Base-by-base conservation (phyloP, 2,113 vertebrate species). In the Procavia capensis region DNA sequence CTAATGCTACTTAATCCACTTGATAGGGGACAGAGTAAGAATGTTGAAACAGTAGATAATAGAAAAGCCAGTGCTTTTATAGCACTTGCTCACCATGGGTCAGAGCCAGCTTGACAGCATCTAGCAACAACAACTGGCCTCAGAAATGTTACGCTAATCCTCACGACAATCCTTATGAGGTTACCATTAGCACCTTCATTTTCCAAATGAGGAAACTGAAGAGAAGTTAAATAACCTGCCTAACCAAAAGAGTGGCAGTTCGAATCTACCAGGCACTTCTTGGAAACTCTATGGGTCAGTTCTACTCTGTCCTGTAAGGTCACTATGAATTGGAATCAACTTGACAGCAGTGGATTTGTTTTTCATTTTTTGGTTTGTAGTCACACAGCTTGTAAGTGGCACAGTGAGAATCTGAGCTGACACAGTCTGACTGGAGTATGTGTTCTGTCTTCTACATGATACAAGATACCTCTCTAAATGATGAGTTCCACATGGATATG, bases 141-240 rank as follows among this genome's bases (percentile, higher is more conserved):
- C 85, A 87, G 70, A 41, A 90, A 90, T 75, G 80, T 90, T 47
- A 54, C 17, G 13, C 17, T 75, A 43, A 57, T 81, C 43, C 36
- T 85, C 43, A 31, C 25, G 54, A 7, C 20, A 76, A 1, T 91
- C 78, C 83, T 47, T 54, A 2, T 27, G 22, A 85, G 43, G 63
- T 43, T 29, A 54, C 57, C 10, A 24, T 76, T 54, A 29, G 36
- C 57, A 39, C 74, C 59, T 76, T 85, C 45, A 57, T 61, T 83
- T 93, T 88, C 83, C 72, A 70, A 7, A 41, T 79, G 68, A 87
- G 84, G 66, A 78, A 54, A 89, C 29, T 8, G 39, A 93, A 57
- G 63, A 80, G 57, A 63, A 39, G 39, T 41, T 45, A 31, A 41
- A 41, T 72, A 64, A 36, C 50, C 75, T 39, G 6, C 64, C 31